phyloP scores from a whole-genome alignment of 2,888 invertebrate genomes.

The Micropterix aruncella region DNA sequence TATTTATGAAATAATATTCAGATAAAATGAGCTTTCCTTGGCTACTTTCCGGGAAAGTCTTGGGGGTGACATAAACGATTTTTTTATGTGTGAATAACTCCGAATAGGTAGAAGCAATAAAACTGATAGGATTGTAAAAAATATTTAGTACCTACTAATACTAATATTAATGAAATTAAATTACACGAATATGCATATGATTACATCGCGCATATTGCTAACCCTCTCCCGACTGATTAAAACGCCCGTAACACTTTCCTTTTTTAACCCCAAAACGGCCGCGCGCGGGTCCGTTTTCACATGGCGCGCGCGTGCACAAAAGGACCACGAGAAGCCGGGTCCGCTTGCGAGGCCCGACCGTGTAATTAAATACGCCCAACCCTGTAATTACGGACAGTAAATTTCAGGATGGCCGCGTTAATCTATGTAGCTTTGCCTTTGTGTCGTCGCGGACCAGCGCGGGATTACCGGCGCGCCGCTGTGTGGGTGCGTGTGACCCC shows the following conservation, averaged over 20 bases:
- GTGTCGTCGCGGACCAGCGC: neutral
- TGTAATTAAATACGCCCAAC: conserved; percentile 71
- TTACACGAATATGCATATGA: too few species aligned
- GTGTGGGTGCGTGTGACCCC: neutral
- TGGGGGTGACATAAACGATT: too few species aligned
- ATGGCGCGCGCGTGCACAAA: neutral
- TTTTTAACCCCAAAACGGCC: neutral
- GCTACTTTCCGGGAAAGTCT: too few species aligned
- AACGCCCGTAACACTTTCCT: neutral
- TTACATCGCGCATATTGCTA: neutral
- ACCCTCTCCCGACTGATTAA: neutral
- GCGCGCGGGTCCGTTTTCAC: conserved; percentile 1
- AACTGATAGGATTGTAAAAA: too few species aligned
- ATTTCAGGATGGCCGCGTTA: conserved; percentile 52
- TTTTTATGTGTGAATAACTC: too few species aligned
- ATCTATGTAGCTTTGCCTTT: conserved; percentile 1
- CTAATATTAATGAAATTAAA: too few species aligned
- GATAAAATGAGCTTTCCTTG: too few species aligned
- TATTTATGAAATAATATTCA: too few species aligned
- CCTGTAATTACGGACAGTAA: conserved; percentile 79
- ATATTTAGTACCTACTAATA: too few species aligned
- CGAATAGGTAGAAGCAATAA: too few species aligned
- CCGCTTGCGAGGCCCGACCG: conserved; percentile 35
- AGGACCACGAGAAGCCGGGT: conserved; percentile 12
- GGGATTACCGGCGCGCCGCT: neutral